Conservation (phyloP, 2,888 invertebrate species). For the Deilephila elpenor region DNA sequence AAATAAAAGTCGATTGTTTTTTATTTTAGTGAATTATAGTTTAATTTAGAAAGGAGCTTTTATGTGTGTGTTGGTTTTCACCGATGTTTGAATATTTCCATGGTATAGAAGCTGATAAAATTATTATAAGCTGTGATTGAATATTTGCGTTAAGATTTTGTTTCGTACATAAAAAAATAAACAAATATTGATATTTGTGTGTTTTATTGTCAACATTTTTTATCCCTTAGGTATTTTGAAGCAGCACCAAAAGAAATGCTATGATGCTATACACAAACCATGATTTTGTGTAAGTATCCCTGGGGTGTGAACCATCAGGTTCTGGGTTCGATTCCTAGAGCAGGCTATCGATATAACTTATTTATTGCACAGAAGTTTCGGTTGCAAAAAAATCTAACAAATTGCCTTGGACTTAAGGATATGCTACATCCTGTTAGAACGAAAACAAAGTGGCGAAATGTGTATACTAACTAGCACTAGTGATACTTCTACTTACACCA, state of each 20-base stretch:
- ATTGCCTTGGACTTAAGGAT: too few species aligned
- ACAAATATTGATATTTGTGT: constrained; percentile 13
- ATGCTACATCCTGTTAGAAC: neutral
- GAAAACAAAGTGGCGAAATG: neutral
- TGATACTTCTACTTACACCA: neutral
- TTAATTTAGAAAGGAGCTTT: neutral
- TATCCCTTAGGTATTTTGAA: too few species aligned
- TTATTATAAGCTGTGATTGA: constrained; percentile 28
- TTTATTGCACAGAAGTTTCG: too few species aligned
- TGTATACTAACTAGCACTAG: neutral
- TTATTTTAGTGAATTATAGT: neutral
- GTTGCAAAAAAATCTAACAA: too few species aligned
- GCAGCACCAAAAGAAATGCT: too few species aligned
- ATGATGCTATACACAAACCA: too few species aligned
- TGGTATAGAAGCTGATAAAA: constrained; percentile 22
- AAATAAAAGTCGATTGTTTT: too few species aligned
- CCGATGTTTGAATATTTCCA: constrained; percentile 23
- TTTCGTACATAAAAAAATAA: constrained; percentile 25
- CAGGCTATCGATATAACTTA: too few species aligned
- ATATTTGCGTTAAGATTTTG: constrained; percentile 22
- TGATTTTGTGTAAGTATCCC: neutral
- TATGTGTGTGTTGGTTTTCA: constrained; percentile 1
- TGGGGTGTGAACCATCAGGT: too few species aligned
- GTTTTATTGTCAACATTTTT: neutral
- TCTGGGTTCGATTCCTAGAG: too few species aligned